These are phyloP conservation scores for Casuarius casuarius DNA, from an alignment of 2,113 vertebrate species.

Conservation along the genomic window DNA sequence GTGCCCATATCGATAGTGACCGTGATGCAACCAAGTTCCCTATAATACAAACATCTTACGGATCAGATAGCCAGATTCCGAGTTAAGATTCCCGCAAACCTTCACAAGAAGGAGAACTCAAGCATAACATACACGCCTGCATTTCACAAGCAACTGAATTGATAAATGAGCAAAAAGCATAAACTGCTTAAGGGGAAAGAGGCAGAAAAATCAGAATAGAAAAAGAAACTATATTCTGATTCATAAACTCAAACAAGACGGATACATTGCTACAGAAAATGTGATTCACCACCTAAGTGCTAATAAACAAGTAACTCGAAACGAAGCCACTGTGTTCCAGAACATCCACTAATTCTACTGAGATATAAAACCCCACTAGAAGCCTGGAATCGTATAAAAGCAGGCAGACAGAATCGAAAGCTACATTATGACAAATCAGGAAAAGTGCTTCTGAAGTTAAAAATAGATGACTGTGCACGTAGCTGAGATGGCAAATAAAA, in stretches of 20 bases:
- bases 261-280: background rate
- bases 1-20: background rate
- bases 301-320: conserved; percentile 5
- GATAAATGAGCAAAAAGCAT: background rate
- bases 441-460: conserved; percentile 15
- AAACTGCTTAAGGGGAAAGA: background rate
- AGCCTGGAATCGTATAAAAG: background rate
- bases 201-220: background rate
- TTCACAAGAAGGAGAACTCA: background rate
- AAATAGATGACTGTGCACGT: background rate
- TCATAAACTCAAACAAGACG: background rate
- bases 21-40: background rate
- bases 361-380: background rate
- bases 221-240: background rate
- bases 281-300: background rate
- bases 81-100: background rate
- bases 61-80: background rate
- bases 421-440: background rate
- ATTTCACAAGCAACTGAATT: background rate
- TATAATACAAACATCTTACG: background rate
- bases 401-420: background rate
- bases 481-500: conserved; percentile 32
- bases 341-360: background rate
- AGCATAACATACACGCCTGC: background rate
- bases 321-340: background rate